Conservation (phyloP, 2,888 invertebrate species). For the Eupeodes luniger region DNA sequence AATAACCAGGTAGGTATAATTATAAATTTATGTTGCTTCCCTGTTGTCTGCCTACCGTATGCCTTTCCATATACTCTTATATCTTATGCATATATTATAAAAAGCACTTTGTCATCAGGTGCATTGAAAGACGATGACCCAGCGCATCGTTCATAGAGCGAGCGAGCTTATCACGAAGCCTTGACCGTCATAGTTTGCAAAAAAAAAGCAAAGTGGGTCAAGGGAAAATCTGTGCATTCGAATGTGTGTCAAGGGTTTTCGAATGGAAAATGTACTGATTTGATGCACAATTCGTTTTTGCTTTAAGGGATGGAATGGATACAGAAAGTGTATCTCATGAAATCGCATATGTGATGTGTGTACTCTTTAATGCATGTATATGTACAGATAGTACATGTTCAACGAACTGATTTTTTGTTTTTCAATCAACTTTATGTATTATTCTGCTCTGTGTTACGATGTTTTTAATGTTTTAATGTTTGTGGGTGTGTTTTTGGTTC, state of each 20-base stretch:
- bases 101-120: slow-evolving; percentile 26
- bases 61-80: background rate
- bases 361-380: background rate
- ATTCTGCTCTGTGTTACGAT: too few species aligned
- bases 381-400: background rate
- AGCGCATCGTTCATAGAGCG: background rate
- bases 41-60: slow-evolving; percentile 1
- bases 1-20: slow-evolving; percentile 1
- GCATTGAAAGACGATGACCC: slow-evolving; percentile 33
- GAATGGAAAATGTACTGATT: slow-evolving; percentile 5
- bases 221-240: slow-evolving; percentile 34
- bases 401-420: background rate
- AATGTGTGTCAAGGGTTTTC: slow-evolving; percentile 33
- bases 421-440: background rate
- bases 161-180: slow-evolving; percentile 10
- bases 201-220: slow-evolving; percentile 44
- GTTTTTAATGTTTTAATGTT: too few species aligned
- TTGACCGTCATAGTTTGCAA: slow-evolving; percentile 37
- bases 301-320: background rate
- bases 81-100: background rate
- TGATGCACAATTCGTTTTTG: slow-evolving; percentile 5
- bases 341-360: background rate
- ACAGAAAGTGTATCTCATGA: slow-evolving; percentile 3
- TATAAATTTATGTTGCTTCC: slow-evolving; percentile 46
- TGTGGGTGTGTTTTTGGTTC: too few species aligned